Base-by-base conservation (phyloP, 2,113 vertebrate species). In the Macrotis lagotis region DNA sequence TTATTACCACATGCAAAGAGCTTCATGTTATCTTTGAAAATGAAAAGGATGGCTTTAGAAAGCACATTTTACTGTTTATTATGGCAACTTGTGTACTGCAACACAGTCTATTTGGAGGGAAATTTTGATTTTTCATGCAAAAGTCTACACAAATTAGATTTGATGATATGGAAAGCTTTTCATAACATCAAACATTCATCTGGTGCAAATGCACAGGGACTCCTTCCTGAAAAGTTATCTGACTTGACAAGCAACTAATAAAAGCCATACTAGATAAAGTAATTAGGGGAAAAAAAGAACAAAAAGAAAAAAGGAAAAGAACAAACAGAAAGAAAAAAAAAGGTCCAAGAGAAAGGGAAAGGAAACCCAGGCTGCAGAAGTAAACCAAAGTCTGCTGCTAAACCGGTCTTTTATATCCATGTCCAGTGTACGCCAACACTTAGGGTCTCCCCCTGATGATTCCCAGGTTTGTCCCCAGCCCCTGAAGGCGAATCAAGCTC, bases 391-490 rank as follows among this genome's bases (percentile, higher is more conserved):
- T 99, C 99, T 99, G 98, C 99, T 99, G 98, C 99, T 99, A 98
- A 99, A 99, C 98, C 98, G 98, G 98, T 99, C 98, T 99, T 97
- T 97, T 44, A 98, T 98, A 99, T 97, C 98, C 98, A 98, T 98
- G 99, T 99, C 99, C 99, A 99, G 99, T 99, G 99, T 99, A 99
- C 98, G 98, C 98, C 99, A 99, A 99, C 99, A 99, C 99, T 98
- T 97, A 91, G 90, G 98, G 99, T 99, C 98, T 98, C 98, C 97
- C 97, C 98, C 98, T 99, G 98, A 98, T 99, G 98, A 98, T 99
- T 98, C 98, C 98, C 99, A 98, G 98, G 98, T 99, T 98, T 98
- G 98, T 98, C 98, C 98, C 98, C 98, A 98, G 99, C 99, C 98
- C 98, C 98, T 98, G 98, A 98, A 99, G 99, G 99, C 98, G 96